Evolutionary conservation across 2,888 invertebrate species (phyloP).

Genomic region (Diarsia dahlii): DNA sequence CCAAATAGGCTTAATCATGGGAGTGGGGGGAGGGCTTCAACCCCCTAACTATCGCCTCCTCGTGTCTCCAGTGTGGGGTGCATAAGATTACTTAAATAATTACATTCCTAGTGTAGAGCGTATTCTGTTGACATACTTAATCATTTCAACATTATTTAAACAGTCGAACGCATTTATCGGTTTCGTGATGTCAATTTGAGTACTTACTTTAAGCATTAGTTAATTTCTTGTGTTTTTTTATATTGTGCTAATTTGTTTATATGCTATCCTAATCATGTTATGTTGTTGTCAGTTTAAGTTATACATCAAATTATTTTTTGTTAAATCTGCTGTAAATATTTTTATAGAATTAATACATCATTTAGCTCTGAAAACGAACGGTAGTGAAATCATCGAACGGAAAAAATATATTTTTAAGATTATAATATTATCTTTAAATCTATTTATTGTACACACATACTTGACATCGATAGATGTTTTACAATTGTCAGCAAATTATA

Average conservation of each 20-base stretch:
- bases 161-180: conserved; percentile 52
- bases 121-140: conserved; percentile 50
- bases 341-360: neutral
- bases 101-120: conserved; percentile 63
- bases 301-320: conserved; percentile 22
- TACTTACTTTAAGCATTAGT: conserved; percentile 21
- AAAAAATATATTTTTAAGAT: conserved; percentile 25
- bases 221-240: conserved; percentile 12
- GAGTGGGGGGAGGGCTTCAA: neutral
- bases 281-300: conserved; percentile 36
- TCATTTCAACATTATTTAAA: conserved; percentile 34
- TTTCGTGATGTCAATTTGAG: conserved; percentile 45
- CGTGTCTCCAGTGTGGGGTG: conserved; percentile 30
- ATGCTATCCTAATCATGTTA: conserved; percentile 15
- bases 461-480: conserved; percentile 32
- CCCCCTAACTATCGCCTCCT: conserved; percentile 15
- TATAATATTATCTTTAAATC: conserved; percentile 6
- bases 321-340: conserved; percentile 19
- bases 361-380: conserved; percentile 26
- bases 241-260: conserved; percentile 1
- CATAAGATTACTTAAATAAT: conserved; percentile 57
- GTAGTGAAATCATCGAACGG: conserved; percentile 58
- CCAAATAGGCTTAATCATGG: conserved; percentile 12
- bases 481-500: conserved; percentile 29
- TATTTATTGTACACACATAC: conserved; percentile 25